Evolutionary conservation across 2,797 vertebrate genomes (phyloP).

Genomic region (Oceanodroma leucorhoa): DNA sequence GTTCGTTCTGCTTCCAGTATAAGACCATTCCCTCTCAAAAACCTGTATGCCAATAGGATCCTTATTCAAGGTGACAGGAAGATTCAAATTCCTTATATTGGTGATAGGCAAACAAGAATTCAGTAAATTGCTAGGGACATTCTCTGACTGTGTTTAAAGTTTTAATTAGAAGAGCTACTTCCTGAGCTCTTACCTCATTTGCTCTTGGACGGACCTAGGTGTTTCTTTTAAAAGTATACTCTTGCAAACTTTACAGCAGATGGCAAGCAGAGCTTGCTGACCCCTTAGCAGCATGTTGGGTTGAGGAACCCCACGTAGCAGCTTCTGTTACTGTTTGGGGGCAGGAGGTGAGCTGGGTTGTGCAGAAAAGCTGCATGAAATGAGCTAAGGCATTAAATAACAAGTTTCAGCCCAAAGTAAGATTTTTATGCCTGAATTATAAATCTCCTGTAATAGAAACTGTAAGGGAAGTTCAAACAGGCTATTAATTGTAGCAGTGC

Average conservation of each 20-base stretch:
- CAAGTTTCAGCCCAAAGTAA: constrained; percentile 52
- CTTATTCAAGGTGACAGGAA: not conserved
- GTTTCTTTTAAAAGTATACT: not conserved
- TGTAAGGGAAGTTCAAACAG: constrained; percentile 69
- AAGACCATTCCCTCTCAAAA: not conserved
- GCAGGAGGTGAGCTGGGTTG: not conserved
- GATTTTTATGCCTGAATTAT: constrained; percentile 59
- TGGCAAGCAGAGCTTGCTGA: not conserved
- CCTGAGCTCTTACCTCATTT: not conserved
- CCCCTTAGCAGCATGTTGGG: not conserved
- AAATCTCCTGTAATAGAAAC: constrained; percentile 58
- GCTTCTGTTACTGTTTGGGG: not conserved
- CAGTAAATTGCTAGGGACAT: not conserved
- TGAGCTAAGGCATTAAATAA: constrained; percentile 48
- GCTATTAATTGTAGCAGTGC: constrained; percentile 65
- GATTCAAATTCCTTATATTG: not conserved
- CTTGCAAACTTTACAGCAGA: not conserved
- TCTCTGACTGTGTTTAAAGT: not conserved
- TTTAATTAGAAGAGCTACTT: not conserved
- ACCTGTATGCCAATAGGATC: not conserved
- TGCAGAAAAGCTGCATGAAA: not conserved
- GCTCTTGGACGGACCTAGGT: not conserved
- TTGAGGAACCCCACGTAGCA: not conserved
- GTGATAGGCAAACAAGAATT: not conserved
- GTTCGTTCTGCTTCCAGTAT: not conserved